These are phyloP conservation scores for Tapera naevia DNA, from an alignment of 2,797 vertebrate genomes.

Conservation along the genomic window DNA sequence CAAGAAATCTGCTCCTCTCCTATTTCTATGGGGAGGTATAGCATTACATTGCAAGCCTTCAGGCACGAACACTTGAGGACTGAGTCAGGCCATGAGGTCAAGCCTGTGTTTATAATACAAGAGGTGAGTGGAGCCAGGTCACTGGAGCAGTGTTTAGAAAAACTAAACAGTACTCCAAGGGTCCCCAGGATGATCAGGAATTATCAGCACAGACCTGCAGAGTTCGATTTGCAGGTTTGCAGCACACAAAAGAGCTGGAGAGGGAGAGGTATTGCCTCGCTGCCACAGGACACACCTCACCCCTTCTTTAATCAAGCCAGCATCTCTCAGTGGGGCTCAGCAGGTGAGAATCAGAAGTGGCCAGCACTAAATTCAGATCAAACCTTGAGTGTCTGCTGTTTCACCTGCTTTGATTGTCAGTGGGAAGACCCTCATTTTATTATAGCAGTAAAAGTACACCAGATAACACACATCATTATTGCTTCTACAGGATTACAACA, in stretches of 20 bases:
- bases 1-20: slow-evolving; percentile 42
- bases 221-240: not conserved
- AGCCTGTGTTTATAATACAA: not conserved
- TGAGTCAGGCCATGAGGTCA: not conserved
- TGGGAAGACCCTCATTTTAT: not conserved
- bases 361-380: not conserved
- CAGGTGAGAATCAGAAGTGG: not conserved
- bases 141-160: not conserved
- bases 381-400: not conserved
- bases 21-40: slow-evolving; percentile 7
- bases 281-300: not conserved
- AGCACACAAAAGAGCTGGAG: not conserved
- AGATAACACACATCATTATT: not conserved
- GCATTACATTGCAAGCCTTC: not conserved
- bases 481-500: not conserved
- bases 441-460: not conserved
- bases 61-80: not conserved
- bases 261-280: rapidly evolving
- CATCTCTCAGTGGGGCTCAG: not conserved
- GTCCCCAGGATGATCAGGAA: rapidly evolving
- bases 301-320: not conserved
- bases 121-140: not conserved
- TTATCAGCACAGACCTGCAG: rapidly evolving
- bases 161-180: not conserved
- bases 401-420: not conserved